Conservation (phyloP, 2,113 vertebrate species). For the Hydropotes inermis region DNA sequence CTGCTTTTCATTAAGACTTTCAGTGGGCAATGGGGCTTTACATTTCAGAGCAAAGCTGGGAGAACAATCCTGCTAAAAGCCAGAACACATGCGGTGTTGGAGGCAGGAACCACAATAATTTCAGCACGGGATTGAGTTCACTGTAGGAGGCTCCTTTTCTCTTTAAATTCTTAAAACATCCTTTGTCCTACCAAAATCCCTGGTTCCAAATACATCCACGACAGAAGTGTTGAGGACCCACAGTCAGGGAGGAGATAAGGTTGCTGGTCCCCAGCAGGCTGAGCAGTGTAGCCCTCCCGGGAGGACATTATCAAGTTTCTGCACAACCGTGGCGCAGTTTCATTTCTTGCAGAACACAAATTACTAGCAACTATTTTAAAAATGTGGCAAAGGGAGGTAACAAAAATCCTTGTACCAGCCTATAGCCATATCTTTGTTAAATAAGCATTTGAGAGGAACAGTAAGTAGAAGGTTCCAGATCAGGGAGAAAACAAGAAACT, state of each 20-base stretch:
- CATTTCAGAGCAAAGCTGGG: conserved; percentile 58
- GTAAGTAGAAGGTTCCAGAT: not conserved
- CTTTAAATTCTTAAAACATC: conserved; percentile 47
- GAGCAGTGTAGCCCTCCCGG: conserved; percentile 87
- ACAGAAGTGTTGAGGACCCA: not conserved
- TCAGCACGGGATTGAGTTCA: conserved; percentile 19
- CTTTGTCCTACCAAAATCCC: conserved; percentile 42
- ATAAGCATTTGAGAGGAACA: not conserved
- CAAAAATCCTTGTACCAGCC: not conserved
- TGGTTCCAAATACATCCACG: conserved; percentile 24
- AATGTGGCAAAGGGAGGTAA: conserved; percentile 91
- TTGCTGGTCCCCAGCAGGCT: conserved; percentile 78
- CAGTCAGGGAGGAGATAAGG: conserved; percentile 58
- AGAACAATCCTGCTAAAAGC: conserved; percentile 46
- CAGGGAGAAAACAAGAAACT: not conserved
- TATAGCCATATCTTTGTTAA: not conserved
- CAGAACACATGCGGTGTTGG: conserved; percentile 33
- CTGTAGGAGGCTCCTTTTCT: conserved; percentile 50
- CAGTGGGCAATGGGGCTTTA: conserved; percentile 75
- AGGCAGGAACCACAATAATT: not conserved
- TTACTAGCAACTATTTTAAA: conserved; percentile 89
- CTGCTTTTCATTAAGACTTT: conserved; percentile 79
- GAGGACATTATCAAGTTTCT: conserved; percentile 92
- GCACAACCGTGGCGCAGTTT: conserved; percentile 87
- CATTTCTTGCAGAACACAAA: conserved; percentile 91